Evolutionary conservation across 2,888 invertebrate species (phyloP).

Genomic region (Dendrolimus pini): DNA sequence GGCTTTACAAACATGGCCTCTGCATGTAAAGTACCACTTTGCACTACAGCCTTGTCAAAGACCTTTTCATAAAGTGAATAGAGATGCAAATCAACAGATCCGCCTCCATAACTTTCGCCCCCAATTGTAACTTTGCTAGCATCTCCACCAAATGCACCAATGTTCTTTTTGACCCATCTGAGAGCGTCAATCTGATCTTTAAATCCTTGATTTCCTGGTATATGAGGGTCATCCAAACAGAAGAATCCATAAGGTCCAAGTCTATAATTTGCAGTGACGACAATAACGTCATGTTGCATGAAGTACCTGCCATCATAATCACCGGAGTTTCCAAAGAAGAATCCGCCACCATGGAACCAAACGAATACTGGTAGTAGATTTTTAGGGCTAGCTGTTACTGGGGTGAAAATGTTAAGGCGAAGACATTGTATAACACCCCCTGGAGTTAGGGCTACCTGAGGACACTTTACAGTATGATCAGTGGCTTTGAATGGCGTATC

Average conservation of each 20-base stretch:
- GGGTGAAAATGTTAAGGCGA: conserved; percentile 32
- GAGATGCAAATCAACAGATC: conserved; percentile 41
- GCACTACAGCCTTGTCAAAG: conserved; percentile 39
- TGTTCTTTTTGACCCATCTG: conserved; percentile 44
- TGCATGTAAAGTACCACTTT: conserved; percentile 37
- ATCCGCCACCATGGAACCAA: conserved; percentile 55
- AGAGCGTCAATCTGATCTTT: conserved; percentile 48
- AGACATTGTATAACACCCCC: conserved; percentile 33
- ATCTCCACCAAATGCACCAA: conserved; percentile 46
- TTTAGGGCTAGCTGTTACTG: conserved; percentile 17
- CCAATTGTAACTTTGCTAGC: conserved; percentile 37
- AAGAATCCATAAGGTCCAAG: conserved; percentile 55
- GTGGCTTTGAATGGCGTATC: conserved; percentile 30
- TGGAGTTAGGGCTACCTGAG: conserved; percentile 22
- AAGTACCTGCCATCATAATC: conserved; percentile 39
- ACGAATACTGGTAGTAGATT: conserved; percentile 39
- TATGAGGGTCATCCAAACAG: conserved; percentile 36
- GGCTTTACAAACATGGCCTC: conserved; percentile 26
- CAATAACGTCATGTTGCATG: conserved; percentile 33
- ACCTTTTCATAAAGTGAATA: conserved; percentile 30
- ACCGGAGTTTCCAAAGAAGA: conserved; percentile 34
- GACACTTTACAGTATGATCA: conserved; percentile 31
- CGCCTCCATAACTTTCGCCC: conserved; percentile 51
- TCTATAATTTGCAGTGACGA: conserved; percentile 43
- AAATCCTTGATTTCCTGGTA: conserved; percentile 45